Percentiles rank a stretch among this genome's conserved stretches.
phyloP scores from a whole-genome alignment of 2,888 invertebrate species.

The Coenonympha glycerion region DNA sequence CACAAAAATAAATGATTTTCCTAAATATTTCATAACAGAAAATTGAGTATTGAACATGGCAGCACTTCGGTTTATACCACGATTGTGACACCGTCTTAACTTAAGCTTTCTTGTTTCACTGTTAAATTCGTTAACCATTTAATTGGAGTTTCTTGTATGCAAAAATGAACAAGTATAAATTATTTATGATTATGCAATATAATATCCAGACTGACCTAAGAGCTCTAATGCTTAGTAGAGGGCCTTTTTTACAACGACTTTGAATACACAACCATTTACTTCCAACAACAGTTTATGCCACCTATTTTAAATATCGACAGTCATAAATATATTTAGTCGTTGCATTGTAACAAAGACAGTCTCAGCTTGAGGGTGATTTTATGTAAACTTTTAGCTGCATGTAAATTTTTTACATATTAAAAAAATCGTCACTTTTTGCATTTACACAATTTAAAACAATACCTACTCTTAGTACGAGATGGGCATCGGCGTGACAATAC shows the following conservation, averaged over 20 bases:
- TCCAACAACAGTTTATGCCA: too few species aligned
- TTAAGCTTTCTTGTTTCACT: too few species aligned
- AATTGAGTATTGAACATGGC: too few species aligned
- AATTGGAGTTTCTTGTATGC: too few species aligned
- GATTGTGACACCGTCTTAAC: too few species aligned
- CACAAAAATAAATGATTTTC: neutral
- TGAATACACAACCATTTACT: too few species aligned
- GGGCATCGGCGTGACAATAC: constrained; percentile 31
- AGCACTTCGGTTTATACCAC: too few species aligned
- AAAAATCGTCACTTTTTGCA: constrained; percentile 22
- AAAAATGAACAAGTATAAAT: too few species aligned
- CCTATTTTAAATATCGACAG: too few species aligned
- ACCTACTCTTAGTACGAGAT: constrained; percentile 21
- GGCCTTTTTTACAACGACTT: neutral
- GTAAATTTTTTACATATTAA: constrained; percentile 21
- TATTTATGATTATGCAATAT: too few species aligned
- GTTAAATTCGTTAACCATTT: too few species aligned
- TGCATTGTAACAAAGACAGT: neutral
- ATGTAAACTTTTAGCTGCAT: constrained; percentile 15
- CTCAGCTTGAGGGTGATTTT: constrained; percentile 16
- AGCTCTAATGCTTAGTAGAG: constrained; percentile 13
- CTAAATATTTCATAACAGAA: neutral
- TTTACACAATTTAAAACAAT: constrained; percentile 23
- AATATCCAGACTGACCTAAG: constrained; percentile 4
- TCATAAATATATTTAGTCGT: too few species aligned